phyloP scores from a whole-genome alignment of 2,113 vertebrate genomes.

The Chlorodrepanis virens region DNA sequence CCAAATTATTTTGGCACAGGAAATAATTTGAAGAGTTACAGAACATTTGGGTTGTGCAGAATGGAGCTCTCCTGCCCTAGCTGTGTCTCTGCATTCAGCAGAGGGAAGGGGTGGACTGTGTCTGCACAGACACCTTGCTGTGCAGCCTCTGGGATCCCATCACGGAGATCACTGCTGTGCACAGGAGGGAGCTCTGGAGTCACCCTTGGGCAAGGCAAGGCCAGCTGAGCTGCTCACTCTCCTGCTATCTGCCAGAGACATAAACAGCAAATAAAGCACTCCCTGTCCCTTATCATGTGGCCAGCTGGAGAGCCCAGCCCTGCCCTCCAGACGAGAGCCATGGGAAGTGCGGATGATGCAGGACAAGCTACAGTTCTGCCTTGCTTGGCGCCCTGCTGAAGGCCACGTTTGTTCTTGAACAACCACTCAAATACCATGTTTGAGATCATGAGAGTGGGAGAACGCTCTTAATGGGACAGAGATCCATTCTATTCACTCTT shows the following conservation, averaged over 20 bases:
- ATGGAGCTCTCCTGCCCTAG: neutral
- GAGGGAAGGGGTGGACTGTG: neutral
- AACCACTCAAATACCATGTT: neutral
- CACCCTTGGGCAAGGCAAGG: neutral
- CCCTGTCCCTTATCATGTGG: neutral
- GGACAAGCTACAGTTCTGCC: rapidly evolving
- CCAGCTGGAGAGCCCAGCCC: neutral
- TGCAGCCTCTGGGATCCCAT: neutral
- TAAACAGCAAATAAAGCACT: neutral
- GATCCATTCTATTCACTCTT: neutral
- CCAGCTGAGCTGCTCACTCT: neutral
- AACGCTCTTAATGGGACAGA: neutral
- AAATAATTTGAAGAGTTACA: neutral
- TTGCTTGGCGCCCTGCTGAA: neutral
- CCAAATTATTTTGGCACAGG: neutral
- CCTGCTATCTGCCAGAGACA: neutral
- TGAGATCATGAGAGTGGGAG: neutral
- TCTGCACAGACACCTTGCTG: neutral
- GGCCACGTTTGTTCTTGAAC: neutral
- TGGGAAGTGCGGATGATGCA: neutral
- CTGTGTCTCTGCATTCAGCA: neutral
- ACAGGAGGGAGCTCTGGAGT: neutral
- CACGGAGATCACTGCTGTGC: rapidly evolving
- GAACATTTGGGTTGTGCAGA: neutral
- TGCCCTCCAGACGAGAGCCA: neutral